A percentile compares a stretch with the other conserved stretches of the same genome.
phyloP scores from a whole-genome alignment of 1,140 invertebrate genomes.

The Venturia canescens region DNA sequence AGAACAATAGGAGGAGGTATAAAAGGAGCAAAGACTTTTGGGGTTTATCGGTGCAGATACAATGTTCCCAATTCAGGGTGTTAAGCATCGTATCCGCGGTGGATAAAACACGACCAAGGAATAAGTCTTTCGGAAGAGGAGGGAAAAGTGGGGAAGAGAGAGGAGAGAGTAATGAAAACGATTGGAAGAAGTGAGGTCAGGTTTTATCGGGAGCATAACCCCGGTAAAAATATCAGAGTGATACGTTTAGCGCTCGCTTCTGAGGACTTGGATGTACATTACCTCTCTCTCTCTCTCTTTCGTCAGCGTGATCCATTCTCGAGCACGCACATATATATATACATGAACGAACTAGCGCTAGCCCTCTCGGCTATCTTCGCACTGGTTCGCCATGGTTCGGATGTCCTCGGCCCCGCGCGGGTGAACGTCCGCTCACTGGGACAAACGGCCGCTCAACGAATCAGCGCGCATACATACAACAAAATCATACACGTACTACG shows the following conservation, averaged over 20 bases:
- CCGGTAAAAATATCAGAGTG: conserved; percentile 58
- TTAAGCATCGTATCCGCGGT: no score
- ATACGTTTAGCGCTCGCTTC: conserved; percentile 30
- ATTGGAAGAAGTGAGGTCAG: conserved; percentile 45
- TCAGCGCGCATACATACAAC: conserved; percentile 26
- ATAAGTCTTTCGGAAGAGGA: background rate
- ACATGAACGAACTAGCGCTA: conserved; percentile 6
- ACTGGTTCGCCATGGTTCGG: conserved; percentile 54
- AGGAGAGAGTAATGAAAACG: conserved; percentile 23
- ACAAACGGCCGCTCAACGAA: conserved; percentile 64
- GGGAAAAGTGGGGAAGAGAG: conserved; percentile 6
- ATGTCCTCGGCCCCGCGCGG: conserved; percentile 70
- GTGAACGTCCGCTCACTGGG: conserved; percentile 76
- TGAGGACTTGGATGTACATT: conserved; percentile 16
- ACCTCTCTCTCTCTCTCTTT: background rate
- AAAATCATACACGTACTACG: background rate
- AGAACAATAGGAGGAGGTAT: no score
- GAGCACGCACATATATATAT: background rate
- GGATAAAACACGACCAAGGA: background rate
- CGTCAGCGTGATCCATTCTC: conserved; percentile 21
- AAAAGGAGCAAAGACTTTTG: no score
- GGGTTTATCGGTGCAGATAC: no score
- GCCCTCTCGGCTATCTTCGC: conserved; percentile 50
- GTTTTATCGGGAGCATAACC: conserved; percentile 57
- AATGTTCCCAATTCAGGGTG: no score